Conservation (phyloP, 2,888 invertebrate genomes). For the Melanotus villosus region DNA sequence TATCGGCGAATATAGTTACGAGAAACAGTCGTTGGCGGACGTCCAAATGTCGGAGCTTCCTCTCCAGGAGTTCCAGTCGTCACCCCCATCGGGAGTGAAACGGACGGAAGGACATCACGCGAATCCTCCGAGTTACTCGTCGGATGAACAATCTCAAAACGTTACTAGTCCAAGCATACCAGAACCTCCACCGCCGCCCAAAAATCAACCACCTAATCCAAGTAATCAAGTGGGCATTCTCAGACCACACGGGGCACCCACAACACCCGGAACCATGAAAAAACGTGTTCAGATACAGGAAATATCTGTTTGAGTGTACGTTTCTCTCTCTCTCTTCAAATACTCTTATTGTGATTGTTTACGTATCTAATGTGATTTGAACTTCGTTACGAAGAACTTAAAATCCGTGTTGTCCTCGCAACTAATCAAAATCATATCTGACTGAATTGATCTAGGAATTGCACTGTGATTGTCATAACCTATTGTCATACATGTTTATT, state of each 20-base stretch:
- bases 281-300: slow-evolving; percentile 94
- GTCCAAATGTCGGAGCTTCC: slow-evolving; percentile 77
- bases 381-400: slow-evolving; percentile 28
- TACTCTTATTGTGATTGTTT: slow-evolving; percentile 40
- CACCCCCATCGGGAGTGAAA: slow-evolving; percentile 72
- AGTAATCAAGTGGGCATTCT: slow-evolving; percentile 73
- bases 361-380: slow-evolving; percentile 35
- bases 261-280: slow-evolving; percentile 84
- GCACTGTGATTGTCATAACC: slow-evolving; percentile 59
- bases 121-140: slow-evolving; percentile 58
- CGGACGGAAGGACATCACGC: slow-evolving; percentile 65
- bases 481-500: slow-evolving; percentile 25
- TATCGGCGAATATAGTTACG: slow-evolving; percentile 78
- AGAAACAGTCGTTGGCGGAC: slow-evolving; percentile 73
- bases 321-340: slow-evolving; percentile 5
- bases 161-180: slow-evolving; percentile 69
- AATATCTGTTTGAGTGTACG: slow-evolving; percentile 83
- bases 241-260: slow-evolving; percentile 74
- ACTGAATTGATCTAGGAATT: slow-evolving; percentile 53
- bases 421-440: slow-evolving; percentile 53
- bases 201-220: slow-evolving; percentile 66
- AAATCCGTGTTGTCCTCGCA: slow-evolving; percentile 44
- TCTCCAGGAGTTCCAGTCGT: slow-evolving; percentile 74
- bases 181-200: slow-evolving; percentile 76
- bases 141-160: slow-evolving; percentile 60